Evolutionary conservation across 2,113 vertebrate species (phyloP).

Genomic region (Merops nubicus): DNA sequence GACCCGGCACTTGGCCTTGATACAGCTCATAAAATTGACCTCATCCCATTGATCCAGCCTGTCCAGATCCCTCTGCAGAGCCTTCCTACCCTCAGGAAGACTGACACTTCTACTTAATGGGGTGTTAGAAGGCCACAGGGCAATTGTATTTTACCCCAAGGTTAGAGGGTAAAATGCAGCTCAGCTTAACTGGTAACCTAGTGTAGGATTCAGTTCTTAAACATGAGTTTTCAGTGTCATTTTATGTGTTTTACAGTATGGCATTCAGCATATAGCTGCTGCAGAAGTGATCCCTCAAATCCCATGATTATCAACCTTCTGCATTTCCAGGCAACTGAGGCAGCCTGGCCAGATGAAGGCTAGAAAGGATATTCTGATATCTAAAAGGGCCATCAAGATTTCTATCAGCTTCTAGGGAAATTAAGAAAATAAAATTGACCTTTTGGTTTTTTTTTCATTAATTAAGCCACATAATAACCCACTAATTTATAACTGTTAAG

Average conservation of each 20-base stretch:
- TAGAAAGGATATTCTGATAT: not conserved
- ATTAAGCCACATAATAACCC: not conserved
- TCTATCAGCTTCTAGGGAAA: not conserved
- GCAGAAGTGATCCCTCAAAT: not conserved
- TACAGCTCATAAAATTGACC: too few species aligned
- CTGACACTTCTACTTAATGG: not conserved
- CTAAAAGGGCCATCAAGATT: not conserved
- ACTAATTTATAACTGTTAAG: not conserved
- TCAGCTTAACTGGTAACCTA: not conserved
- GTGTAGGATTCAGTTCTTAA: not conserved
- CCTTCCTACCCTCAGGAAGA: too few species aligned
- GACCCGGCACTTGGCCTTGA: too few species aligned
- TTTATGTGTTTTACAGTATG: not conserved
- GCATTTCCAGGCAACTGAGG: not conserved
- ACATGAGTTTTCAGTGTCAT: not conserved
- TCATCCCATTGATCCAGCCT: too few species aligned
- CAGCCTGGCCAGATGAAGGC: not conserved
- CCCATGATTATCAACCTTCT: not conserved
- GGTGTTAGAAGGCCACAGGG: not conserved
- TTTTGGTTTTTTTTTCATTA: accelerated
- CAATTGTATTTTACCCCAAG: not conserved
- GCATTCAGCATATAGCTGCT: not conserved
- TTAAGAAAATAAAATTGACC: not conserved
- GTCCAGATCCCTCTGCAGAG: too few species aligned
- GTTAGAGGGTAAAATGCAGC: not conserved